Percentiles rank a stretch among this genome's conserved stretches.
Evolutionary conservation across 2,888 invertebrate genomes (phyloP).

Genomic region (Lasioglossum zephyrum): DNA sequence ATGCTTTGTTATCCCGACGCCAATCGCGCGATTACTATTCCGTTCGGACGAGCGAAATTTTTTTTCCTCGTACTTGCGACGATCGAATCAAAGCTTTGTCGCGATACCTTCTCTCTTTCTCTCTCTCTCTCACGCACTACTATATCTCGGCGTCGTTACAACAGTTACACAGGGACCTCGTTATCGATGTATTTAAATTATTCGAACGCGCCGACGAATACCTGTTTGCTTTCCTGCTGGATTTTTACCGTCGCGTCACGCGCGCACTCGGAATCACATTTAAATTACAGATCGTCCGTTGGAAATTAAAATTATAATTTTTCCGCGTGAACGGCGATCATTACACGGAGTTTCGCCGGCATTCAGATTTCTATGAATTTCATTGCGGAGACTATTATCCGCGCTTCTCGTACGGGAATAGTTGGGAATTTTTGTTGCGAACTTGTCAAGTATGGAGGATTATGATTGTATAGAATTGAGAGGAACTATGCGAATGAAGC

Average conservation of each 20-base stretch:
- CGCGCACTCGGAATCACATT: neutral
- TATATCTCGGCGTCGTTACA: neutral
- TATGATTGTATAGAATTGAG: neutral
- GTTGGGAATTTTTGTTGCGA: neutral
- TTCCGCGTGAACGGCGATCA: neutral
- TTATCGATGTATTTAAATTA: constrained; percentile 13
- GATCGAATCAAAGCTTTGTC: constrained; percentile 11
- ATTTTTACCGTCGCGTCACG: neutral
- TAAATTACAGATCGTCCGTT: neutral
- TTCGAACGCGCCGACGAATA: neutral
- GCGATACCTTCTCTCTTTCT: neutral
- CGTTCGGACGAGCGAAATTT: constrained; percentile 29
- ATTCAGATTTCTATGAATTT: neutral
- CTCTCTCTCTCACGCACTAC: neutral
- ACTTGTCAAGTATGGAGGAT: neutral
- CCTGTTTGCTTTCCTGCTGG: neutral
- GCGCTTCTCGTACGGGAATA: neutral
- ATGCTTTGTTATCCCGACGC: constrained; percentile 56
- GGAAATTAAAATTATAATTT: neutral
- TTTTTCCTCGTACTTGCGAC: constrained; percentile 6
- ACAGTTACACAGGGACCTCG: neutral
- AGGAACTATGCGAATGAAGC: no score
- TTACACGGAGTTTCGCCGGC: neutral
- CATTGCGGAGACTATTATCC: neutral
- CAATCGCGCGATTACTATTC: constrained; percentile 49